phyloP scores from a whole-genome alignment of 2,888 invertebrate species.

The Leptarthrus brevirostris region DNA sequence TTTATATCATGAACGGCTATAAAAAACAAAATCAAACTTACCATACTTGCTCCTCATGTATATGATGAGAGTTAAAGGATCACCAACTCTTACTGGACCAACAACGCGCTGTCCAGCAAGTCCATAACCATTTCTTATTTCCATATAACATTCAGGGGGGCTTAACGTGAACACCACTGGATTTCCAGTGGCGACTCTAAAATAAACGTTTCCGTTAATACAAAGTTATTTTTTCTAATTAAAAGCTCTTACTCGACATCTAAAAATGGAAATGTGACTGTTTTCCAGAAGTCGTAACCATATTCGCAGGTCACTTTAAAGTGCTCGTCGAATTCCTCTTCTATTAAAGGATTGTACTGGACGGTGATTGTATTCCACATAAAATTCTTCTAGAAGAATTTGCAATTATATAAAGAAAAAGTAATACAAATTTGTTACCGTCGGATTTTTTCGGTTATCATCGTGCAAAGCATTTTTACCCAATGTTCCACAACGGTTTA shows the following conservation, averaged over 20 bases:
- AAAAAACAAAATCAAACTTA: slow-evolving; percentile 69
- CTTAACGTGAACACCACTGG: slow-evolving; percentile 93
- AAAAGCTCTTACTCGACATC: slow-evolving; percentile 87
- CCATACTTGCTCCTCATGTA: slow-evolving; percentile 96
- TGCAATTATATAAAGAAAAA: slow-evolving; percentile 1
- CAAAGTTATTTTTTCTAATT: too few relatives aligned
- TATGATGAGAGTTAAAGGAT: slow-evolving; percentile 90
- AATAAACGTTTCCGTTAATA: neutral
- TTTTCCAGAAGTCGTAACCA: slow-evolving; percentile 97
- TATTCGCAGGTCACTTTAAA: slow-evolving; percentile 97
- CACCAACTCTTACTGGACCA: slow-evolving; percentile 91
- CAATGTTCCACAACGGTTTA: slow-evolving; percentile 91
- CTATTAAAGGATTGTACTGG: slow-evolving; percentile 91
- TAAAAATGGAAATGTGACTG: slow-evolving; percentile 92
- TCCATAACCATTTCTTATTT: slow-evolving; percentile 91
- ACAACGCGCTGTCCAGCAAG: slow-evolving; percentile 86
- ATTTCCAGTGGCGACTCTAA: slow-evolving; percentile 91
- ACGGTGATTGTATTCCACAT: slow-evolving; percentile 98
- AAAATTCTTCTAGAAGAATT: slow-evolving; percentile 80
- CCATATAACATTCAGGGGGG: slow-evolving; percentile 96
- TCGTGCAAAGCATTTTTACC: slow-evolving; percentile 89
- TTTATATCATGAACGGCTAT: too few relatives aligned
- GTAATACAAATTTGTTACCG: slow-evolving; percentile 71
- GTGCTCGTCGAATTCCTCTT: slow-evolving; percentile 94
- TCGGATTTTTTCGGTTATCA: slow-evolving; percentile 85